A percentile compares a stretch with the other conserved stretches of the same genome.
phyloP scores from a whole-genome alignment of 2,113 vertebrate genomes.

The Datnioides undecimradiatus region DNA sequence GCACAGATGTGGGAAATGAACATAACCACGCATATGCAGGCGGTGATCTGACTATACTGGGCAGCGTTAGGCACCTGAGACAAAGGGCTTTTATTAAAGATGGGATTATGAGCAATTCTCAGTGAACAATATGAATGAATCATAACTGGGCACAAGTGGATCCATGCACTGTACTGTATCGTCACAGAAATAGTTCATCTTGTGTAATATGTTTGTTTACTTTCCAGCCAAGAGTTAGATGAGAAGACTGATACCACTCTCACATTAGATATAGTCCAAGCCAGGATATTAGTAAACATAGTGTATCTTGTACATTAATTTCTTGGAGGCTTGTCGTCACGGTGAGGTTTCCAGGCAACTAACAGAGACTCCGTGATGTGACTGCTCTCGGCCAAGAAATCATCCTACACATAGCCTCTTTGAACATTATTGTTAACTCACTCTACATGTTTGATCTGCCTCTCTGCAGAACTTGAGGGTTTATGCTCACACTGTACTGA shows the following conservation, averaged over 20 bases:
- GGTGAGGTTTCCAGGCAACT: not conserved
- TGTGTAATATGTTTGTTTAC: not conserved
- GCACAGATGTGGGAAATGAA: constrained; percentile 1
- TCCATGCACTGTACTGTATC: not conserved
- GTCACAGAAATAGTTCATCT: not conserved
- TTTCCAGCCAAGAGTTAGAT: not conserved
- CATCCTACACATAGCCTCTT: not conserved
- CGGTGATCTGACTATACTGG: not conserved
- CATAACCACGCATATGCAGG: constrained; percentile 7
- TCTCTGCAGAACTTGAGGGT: not conserved
- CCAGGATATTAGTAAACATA: not conserved
- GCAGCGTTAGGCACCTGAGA: constrained; percentile 30
- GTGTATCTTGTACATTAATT: not conserved
- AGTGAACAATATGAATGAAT: not conserved
- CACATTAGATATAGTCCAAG: not conserved
- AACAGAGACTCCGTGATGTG: not conserved
- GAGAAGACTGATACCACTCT: not conserved
- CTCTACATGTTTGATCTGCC: not conserved
- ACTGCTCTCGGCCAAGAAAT: not conserved
- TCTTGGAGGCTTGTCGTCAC: not conserved
- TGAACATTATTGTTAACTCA: not conserved
- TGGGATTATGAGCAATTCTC: not conserved
- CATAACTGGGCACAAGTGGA: not conserved
- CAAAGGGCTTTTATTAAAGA: not conserved
- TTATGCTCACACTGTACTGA: not conserved